Evolutionary conservation across 2,888 invertebrate genomes (phyloP), one percentile per base, ranked within the genome.

Genomic region (Trichogramma dendrolimi): DNA sequence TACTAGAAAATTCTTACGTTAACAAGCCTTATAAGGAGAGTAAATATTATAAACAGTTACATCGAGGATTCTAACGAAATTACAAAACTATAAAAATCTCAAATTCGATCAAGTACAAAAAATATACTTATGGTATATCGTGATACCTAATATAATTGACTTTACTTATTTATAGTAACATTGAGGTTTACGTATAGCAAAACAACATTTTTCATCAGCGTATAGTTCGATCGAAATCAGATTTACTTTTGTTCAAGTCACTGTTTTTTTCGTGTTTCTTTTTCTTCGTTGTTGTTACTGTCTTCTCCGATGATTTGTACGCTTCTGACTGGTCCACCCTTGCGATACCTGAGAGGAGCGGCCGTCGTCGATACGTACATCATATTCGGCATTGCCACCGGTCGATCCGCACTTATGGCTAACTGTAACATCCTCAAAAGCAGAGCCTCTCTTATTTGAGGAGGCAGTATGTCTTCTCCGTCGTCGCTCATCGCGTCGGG

Each of bases 281-380:
- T 78, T 63, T 75, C 77, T 7, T 75, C 78, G 4, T 70, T 81
- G 72, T 72, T 77, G 27, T 27, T 27, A 73, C 65, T 69, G 61
- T 86, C 87, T 71, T 89, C 88, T 0, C 87, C 87, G 42, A 89
- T 80, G 69, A 90, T 88, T 76, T 89, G 88, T 40, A 89, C 86
- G 73, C 88, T 89, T 68, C 89, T 82, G 27, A 88, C 85, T 58
- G 87, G 86, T 75, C 67, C 83, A 64, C 67, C 71, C 69, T 67
- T 85, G 81, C 61, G 84, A 79, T 73, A 79, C 51, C 68, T 77
- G 1, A 72, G 54, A 0, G 83, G 80, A 1, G 79, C 77, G 6
- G 71, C 67, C 5, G 72, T 62, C 4, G 80, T 78, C 2, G 82
- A 78, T 46, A 83, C 80, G 38, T 73, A 61, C 27, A 82, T 78